Evolutionary conservation across 2,888 invertebrate genomes (phyloP).

Genomic region (Caenorhabditis sp.): DNA sequence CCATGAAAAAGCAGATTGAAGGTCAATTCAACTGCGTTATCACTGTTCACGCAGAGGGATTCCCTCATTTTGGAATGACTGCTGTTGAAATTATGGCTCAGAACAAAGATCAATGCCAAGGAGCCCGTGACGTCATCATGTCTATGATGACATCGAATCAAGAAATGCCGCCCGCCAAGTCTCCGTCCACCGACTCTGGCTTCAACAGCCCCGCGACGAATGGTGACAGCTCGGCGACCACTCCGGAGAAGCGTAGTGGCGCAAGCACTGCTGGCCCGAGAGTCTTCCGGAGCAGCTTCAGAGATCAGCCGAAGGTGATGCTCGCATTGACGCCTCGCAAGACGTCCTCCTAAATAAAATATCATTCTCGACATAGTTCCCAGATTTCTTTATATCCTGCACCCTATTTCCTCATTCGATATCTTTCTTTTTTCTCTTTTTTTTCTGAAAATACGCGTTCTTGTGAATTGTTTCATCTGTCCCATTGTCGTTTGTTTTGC

Average conservation of each 20-base stretch:
- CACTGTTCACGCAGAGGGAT: conserved; percentile 37
- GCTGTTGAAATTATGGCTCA: conserved; percentile 46
- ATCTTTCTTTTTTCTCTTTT: not conserved
- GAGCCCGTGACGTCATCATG: conserved; percentile 28
- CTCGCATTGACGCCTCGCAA: conserved; percentile 52
- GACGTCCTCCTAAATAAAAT: conserved; percentile 7
- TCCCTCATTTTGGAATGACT: conserved; percentile 44
- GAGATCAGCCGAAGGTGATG: conserved; percentile 53
- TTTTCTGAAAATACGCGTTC: conserved; percentile 17
- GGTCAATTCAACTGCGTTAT: conserved; percentile 43
- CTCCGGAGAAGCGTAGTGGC: conserved; percentile 21
- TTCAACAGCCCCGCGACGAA: conserved; percentile 25
- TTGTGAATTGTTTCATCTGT: conserved; percentile 49
- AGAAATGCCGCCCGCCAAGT: not conserved
- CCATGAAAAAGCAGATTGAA: conserved; percentile 53
- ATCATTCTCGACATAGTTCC: no score
- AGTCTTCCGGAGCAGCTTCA: conserved; percentile 40
- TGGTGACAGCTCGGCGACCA: conserved; percentile 7
- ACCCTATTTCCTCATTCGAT: conserved; percentile 8
- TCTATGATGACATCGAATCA: conserved; percentile 6
- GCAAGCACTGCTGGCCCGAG: no score
- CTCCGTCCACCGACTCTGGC: conserved; percentile 27
- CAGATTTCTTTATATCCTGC: conserved; percentile 21
- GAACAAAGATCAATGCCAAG: conserved; percentile 28
- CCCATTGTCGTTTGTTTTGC: no score